These are phyloP conservation scores for Actinia equina DNA, from an alignment of 64 coral and sea anemone genomes.

Conservation along the genomic window DNA sequence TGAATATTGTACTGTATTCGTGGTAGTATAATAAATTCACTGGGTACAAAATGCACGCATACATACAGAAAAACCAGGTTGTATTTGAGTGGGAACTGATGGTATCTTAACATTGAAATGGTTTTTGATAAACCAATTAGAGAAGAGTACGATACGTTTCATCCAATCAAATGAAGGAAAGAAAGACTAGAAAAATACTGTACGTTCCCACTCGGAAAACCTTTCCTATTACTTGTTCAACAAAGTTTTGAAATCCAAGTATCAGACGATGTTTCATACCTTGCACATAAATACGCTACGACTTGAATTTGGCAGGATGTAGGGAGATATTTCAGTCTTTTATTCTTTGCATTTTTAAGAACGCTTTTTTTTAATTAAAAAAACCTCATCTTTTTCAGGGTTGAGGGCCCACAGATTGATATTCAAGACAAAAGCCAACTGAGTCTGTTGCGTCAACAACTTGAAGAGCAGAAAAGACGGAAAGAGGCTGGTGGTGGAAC, in stretches of 20 bases:
- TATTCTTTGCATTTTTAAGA: no score
- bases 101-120: neutral
- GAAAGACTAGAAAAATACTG: no score
- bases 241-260: no score
- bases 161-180: neutral
- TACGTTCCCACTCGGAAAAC: no score
- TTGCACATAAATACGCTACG: no score
- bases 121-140: neutral
- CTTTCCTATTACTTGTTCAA: no score
- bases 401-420: constrained; percentile 26
- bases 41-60: neutral
- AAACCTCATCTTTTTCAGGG: neutral
- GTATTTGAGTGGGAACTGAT: neutral
- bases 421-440: constrained; percentile 36
- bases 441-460: constrained; percentile 15
- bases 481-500: constrained; percentile 17
- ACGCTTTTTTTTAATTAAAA: neutral
- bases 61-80: neutral
- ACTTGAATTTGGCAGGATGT: no score
- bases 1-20: neutral
- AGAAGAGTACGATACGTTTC: neutral
- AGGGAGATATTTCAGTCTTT: no score
- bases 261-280: no score
- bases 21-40: neutral
- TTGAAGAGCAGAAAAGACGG: neutral